These are phyloP conservation scores for Arctopsyche grandis DNA, from an alignment of 1,140 invertebrate species.

Conservation along the genomic window DNA sequence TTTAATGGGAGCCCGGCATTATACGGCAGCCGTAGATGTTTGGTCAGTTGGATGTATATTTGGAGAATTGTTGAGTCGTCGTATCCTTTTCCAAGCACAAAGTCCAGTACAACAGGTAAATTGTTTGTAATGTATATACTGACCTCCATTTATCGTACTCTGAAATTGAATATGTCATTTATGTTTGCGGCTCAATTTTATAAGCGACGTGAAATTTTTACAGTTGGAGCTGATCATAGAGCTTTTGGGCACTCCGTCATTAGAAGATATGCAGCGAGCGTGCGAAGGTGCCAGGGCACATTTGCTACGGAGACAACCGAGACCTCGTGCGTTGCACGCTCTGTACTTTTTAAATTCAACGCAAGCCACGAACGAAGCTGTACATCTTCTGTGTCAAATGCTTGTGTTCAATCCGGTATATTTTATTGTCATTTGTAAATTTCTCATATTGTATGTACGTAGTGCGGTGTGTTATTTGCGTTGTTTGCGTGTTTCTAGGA, in stretches of 20 bases:
- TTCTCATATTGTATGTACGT: neutral
- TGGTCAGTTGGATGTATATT: slow-evolving; percentile 99
- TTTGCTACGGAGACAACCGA: slow-evolving; percentile 88
- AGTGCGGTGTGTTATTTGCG: neutral
- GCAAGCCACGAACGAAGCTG: slow-evolving; percentile 96
- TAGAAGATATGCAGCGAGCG: slow-evolving; percentile 95
- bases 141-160: neutral
- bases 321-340: slow-evolving; percentile 88
- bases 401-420: slow-evolving; percentile 96
- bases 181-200: neutral
- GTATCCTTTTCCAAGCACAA: slow-evolving; percentile 97
- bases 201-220: slow-evolving; percentile 55
- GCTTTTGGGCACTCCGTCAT: slow-evolving; percentile 93
- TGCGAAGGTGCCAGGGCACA: slow-evolving; percentile 95
- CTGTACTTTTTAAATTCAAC: slow-evolving; percentile 88
- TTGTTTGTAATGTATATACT: neutral
- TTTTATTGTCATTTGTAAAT: slow-evolving; percentile 52
- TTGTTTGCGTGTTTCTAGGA: slow-evolving; percentile 70
- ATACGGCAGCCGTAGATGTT: slow-evolving; percentile 95
- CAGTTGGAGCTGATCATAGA: slow-evolving; percentile 97
- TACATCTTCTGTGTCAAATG: slow-evolving; percentile 98
- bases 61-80: slow-evolving; percentile 91
- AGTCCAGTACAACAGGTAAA: slow-evolving; percentile 91
- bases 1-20: slow-evolving; percentile 97
- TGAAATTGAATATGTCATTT: neutral